Percentiles rank a stretch among this genome's conserved stretches.
phyloP scores from a whole-genome alignment of 2,113 vertebrate genomes.

The Urocolius indicus region DNA sequence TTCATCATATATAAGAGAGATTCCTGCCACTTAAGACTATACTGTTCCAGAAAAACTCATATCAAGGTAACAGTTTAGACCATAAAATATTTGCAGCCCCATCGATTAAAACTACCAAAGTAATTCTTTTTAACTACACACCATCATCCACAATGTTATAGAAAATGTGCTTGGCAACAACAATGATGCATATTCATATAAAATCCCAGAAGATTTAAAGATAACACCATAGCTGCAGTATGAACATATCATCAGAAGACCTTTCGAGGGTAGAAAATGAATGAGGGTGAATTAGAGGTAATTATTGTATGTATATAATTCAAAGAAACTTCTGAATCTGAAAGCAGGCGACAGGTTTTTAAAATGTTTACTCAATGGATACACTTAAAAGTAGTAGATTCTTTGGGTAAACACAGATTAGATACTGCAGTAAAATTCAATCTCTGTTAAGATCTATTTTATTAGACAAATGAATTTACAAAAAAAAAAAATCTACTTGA shows the following conservation, averaged over 20 bases:
- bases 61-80: background rate
- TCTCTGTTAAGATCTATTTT: background rate
- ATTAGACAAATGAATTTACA: background rate
- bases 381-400: background rate
- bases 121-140: background rate
- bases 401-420: background rate
- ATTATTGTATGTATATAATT: background rate
- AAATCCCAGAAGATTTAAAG: background rate
- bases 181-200: background rate
- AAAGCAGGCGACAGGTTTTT: background rate
- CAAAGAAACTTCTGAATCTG: background rate
- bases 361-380: background rate
- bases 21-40: background rate
- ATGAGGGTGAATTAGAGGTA: background rate
- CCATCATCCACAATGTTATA: background rate
- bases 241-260: background rate
- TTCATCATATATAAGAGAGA: background rate
- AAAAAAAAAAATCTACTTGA: background rate
- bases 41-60: background rate
- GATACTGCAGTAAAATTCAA: background rate
- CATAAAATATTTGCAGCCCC: background rate
- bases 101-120: background rate
- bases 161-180: background rate
- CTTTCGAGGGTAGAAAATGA: background rate
- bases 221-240: background rate